Evolutionary conservation across 2,888 invertebrate species (phyloP), one percentile per base, ranked within the genome.

Genomic region (Uloborus plumipes): DNA sequence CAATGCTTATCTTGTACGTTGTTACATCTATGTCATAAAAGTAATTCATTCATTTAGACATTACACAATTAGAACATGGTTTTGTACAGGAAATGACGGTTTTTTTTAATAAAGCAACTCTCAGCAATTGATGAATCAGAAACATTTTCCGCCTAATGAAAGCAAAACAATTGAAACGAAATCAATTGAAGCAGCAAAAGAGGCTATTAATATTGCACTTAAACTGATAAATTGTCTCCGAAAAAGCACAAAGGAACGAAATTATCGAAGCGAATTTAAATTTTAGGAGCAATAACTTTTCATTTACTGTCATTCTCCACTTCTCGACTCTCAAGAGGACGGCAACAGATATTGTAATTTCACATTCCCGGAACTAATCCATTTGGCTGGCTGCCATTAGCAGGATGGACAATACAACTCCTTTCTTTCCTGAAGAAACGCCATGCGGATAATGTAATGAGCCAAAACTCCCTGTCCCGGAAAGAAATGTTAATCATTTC

Each of bases 211-310:
- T 39, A 39, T 39, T 9, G 39, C 39, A 39, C 39, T 39, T 39
- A 39, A 39, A 39, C 39, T 39, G 39, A 39, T 39, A 39, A 39
- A 39, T 39, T 39, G 11, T 39, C 39, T 39, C 39, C 20, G 65
- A 65, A 39, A 18, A 65, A 65, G 20, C 65, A 47, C 2, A 18
- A 47, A 65, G 26, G 49, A 65, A 65, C 49, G 65, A 65, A 65
- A n/a, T 65, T 65, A 65, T 65, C 49, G 65, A 65, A 39, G 65
- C 49, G 49, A 65, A 65, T 49, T 65, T 49, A 39, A 65, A 65
- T 65, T 65, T 65, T 11, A 65, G 49, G 49, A 65, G 65, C 39
- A 65, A 65, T 65, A 65, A 65, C 65, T 65, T 65, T 62, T 47
- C n/a, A 65, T 65, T 65, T 39, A 18, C 65, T 65, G 49, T 39